phyloP scores from a whole-genome alignment of 1,140 invertebrate genomes.

The Aradophagus sp. region DNA sequence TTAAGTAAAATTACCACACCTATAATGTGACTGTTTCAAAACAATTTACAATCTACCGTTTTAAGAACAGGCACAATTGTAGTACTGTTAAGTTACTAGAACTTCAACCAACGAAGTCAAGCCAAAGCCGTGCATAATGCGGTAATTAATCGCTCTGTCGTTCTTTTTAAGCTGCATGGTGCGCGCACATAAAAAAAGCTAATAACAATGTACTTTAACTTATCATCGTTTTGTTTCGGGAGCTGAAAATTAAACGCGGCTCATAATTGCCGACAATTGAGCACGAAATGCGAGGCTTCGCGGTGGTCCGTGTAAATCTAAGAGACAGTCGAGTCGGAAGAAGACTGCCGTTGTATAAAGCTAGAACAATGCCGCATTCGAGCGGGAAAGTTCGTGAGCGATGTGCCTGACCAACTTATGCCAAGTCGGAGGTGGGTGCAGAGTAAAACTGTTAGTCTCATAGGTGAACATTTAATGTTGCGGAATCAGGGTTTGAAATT shows the following conservation, averaged over 20 bases:
- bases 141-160: slow-evolving; percentile 31
- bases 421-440: slow-evolving; percentile 13
- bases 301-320: slow-evolving; percentile 25
- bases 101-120: too few relatives aligned
- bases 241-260: slow-evolving; percentile 45
- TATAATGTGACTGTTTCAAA: too few relatives aligned
- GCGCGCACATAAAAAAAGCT: slow-evolving; percentile 42
- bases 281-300: slow-evolving; percentile 32
- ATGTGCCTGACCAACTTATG: slow-evolving; percentile 42
- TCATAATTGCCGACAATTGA: slow-evolving; percentile 49
- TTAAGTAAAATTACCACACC: too few relatives aligned
- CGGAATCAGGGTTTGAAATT: slow-evolving; percentile 41
- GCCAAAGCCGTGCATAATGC: too few relatives aligned
- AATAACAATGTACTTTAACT: slow-evolving; percentile 51
- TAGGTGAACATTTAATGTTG: slow-evolving; percentile 45
- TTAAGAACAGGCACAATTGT: too few relatives aligned
- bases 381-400: slow-evolving; percentile 45
- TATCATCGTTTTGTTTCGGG: slow-evolving; percentile 40
- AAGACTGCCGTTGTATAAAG: slow-evolving; percentile 29
- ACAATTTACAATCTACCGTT: too few relatives aligned
- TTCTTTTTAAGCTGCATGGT: slow-evolving; percentile 28
- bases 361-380: slow-evolving; percentile 38
- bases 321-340: slow-evolving; percentile 12
- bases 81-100: too few relatives aligned
- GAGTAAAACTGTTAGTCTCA: slow-evolving; percentile 26